Base-by-base conservation (phyloP, 2,113 vertebrate genomes). In the Morone saxatilis region DNA sequence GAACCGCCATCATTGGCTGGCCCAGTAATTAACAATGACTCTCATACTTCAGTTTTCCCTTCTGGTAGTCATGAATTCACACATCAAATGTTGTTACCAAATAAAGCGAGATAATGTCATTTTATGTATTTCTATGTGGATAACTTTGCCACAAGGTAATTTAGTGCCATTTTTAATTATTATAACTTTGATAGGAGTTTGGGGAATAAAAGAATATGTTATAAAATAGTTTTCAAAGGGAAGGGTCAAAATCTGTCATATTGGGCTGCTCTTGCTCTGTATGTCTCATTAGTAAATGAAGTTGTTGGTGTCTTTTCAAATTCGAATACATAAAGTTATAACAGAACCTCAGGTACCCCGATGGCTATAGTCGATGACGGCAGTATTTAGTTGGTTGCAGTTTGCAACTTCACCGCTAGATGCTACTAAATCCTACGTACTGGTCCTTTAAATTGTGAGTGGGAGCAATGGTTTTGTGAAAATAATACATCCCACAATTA, bases 11-110 rank as follows among this genome's bases (percentile, higher is more conserved):
- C 53, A 62, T 25, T 31, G 43, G 6, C n/a, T 20, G 43, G 45
- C 31, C 36, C 19, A 0, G 59, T 76, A 61, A 81, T 86, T 61
- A 77, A 62, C 54, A 78, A 14, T 36, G 51, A 71, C 65, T 81
- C 22, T n/a, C 43, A 36, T 56, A 38, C 43, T 56, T 69, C n/a
- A 25, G 7, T 53, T 62, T 38, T 22, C 40, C 71, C 69, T 77
- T 70, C 25, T 51, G 76, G 57, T 53, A 13, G 31, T 67, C 13
- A 59, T 81, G 13, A 61, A 75, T 76, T 54, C 43, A 77, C 62
- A 48, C 54, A 47, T 51, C 6, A 6, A 76, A 79, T 65, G 40
- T 13, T 14, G 41, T 53, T 63, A 7, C 8, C 81, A 47, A 61
- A 57, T 62, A n/a, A 74, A 62, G 13, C 2, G 1, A 66, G 56